phyloP scores from a whole-genome alignment of 2,113 vertebrate species.

The Tretioscincus oriximinensis region DNA sequence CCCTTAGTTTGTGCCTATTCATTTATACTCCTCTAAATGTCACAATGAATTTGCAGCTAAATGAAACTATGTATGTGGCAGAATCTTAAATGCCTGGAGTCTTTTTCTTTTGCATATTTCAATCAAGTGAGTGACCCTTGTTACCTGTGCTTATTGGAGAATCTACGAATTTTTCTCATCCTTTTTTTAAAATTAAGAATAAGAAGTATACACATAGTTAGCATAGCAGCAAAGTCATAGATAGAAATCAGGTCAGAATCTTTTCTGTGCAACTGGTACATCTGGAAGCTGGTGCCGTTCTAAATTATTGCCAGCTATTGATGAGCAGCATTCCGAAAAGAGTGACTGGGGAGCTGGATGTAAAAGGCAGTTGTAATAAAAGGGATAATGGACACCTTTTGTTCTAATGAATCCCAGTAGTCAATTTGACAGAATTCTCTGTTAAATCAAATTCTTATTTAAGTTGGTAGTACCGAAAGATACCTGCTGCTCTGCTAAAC shows the following conservation, averaged over 20 bases:
- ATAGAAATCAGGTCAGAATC: constrained; percentile 51
- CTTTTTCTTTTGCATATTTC: constrained; percentile 44
- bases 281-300: constrained; percentile 39
- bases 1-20: constrained; percentile 37
- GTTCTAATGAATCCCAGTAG: constrained; percentile 41
- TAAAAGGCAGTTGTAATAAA: constrained; percentile 49
- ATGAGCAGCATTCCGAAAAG: constrained; percentile 51
- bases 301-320: constrained; percentile 55
- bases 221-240: constrained; percentile 16
- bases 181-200: neutral
- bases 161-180: constrained; percentile 10
- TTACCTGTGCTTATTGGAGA: constrained; percentile 44
- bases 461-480: constrained; percentile 40
- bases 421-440: constrained; percentile 32
- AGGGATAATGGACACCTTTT: constrained; percentile 44
- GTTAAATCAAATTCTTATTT: constrained; percentile 49
- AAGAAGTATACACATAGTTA: constrained; percentile 40
- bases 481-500: constrained; percentile 45
- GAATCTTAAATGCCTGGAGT: constrained; percentile 43
- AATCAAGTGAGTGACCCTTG: constrained; percentile 27
- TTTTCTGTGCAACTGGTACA: constrained; percentile 51
- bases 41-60: constrained; percentile 57
- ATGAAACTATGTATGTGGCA: constrained; percentile 24
- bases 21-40: constrained; percentile 48
- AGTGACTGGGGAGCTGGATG: constrained; percentile 47